A percentile compares a stretch with the other conserved stretches of the same genome.
Evolutionary conservation across 2,113 vertebrate genomes (phyloP).

Genomic region (Saccopteryx leptura): DNA sequence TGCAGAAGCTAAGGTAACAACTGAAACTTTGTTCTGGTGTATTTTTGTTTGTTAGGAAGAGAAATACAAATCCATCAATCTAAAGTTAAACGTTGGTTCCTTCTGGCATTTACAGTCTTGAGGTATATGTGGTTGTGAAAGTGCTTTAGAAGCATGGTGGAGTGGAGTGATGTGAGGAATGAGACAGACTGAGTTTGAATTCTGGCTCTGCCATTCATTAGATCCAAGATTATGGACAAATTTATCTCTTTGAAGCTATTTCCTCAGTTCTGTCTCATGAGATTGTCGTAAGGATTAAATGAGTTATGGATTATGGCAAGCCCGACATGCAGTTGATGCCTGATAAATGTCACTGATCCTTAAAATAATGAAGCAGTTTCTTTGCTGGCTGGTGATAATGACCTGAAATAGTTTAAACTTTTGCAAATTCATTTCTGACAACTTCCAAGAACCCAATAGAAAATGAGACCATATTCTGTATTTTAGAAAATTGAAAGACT

Average conservation of each 20-base stretch:
- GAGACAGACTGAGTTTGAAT: conserved; percentile 36
- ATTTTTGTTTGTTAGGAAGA: conserved; percentile 35
- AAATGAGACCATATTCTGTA: conserved; percentile 40
- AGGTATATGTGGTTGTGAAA: neutral
- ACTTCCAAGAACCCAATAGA: neutral
- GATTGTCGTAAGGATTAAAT: conserved; percentile 2
- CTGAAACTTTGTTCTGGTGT: neutral
- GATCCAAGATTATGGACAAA: neutral
- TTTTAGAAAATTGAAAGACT: conserved; percentile 97
- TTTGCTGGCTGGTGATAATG: conserved; percentile 28
- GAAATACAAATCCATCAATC: neutral
- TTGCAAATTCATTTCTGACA: conserved; percentile 48
- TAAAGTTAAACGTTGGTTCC: conserved; percentile 36
- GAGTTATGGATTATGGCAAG: conserved; percentile 4
- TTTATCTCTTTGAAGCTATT: conserved; percentile 28
- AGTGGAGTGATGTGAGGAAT: conserved; percentile 36
- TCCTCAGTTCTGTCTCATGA: neutral
- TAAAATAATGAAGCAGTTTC: conserved; percentile 31
- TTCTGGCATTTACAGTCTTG: conserved; percentile 20
- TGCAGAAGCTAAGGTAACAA: conserved; percentile 93
- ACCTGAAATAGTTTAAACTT: conserved; percentile 52
- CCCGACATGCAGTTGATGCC: neutral
- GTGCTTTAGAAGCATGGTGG: neutral
- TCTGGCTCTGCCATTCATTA: neutral
- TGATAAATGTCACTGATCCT: neutral